Evolutionary conservation across 1,140 invertebrate species (phyloP), one percentile per base, ranked within the genome.

Genomic region (Drosophila pallidifrons): DNA sequence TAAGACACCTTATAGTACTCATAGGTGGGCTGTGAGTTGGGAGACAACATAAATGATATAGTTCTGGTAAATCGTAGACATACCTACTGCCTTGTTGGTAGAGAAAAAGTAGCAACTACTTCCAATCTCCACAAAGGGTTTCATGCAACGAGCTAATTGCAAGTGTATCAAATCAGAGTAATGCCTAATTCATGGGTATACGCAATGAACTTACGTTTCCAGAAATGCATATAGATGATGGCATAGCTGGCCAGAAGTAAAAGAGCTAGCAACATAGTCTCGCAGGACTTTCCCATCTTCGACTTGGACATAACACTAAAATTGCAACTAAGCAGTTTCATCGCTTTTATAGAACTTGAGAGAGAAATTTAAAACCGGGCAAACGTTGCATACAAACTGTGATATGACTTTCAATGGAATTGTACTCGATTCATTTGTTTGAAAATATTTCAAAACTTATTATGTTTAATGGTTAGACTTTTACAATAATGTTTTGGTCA

Each of bases 61-160:
- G 7, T 0, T 1, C 11, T 6, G 1, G 15, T 1, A 25, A 7
- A 57, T 32, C 41, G 4, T 8, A 1, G n/a, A 8, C 10, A 7
- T 68, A 81, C 79, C 8, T 46, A 87, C 82, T 1, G 57, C 49
- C 46, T 82, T 87, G 30, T 82, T 82, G 45, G 82, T 77, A 11
- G 82, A 87, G 60, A 87, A 87, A 25, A 87, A 87, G 15, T 54
- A 80, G 20, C 82, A 87, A 1, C 67, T 70, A 0, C 68, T 46
- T 0, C 82, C 79, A 5, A 87, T 69, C 1, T 72, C 32, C 13
- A 87, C 82, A 64, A 87, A 87, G 5, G 82, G 82, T 13, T 61
- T 71, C 0, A 45, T 30, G 10, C 82, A 87, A 8, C 35, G 47
- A 28, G 75, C 82, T 83, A 25, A 43, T 11, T 13, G 0, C 38